Base-by-base conservation (phyloP, 1,140 invertebrate genomes). In the Teleopsis dalmanni region DNA sequence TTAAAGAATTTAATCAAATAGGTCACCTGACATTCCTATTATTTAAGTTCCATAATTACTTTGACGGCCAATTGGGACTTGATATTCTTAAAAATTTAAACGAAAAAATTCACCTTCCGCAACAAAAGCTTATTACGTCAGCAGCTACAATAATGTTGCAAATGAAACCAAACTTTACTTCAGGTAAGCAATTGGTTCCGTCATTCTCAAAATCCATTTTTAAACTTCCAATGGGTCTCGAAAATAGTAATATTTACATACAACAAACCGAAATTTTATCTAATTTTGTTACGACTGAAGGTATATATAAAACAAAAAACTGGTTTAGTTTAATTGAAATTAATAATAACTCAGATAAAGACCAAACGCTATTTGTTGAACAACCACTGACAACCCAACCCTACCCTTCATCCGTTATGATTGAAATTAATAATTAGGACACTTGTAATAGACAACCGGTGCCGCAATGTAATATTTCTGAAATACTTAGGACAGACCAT, bases 11-110 rank as follows among this genome's bases (percentile, higher is more conserved):
- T 34, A 47, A 51, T 5, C 43, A 47, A 31, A 6, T 2, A 29
- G 43, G 50, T 4, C 33, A 3, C 2, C 3, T 31, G 8, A 38
- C 2, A 22, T 47, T 51, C 11, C 29, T 51, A 1, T 1, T 51
- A 16, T 51, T 47, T 21, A 51, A 51, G 47, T 51, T 51, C n/a
- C 50, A 51, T 47, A 23, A 33, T 19, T 51, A 46, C 27, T 51
- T 51, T 16, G 50, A 47, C 19, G 50, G 44, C 1, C 22, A 47
- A 0, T 25, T 47, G n/a, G 50, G 50, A 3, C 18, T 47, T 1
- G 44, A 48, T n/a, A n/a, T n/a, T n/a, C n/a, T n/a, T n/a, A n/a
- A n/a, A n/a, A n/a, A n/a, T n/a, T n/a, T n/a, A n/a, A n/a, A n/a
- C n/a, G 35, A 22, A n/a, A 37, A 36, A 25, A 25, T 36, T 22